These are phyloP conservation scores for Eupristina koningsbergeri DNA, from an alignment of 1,140 invertebrate species.

Conservation along the genomic window DNA sequence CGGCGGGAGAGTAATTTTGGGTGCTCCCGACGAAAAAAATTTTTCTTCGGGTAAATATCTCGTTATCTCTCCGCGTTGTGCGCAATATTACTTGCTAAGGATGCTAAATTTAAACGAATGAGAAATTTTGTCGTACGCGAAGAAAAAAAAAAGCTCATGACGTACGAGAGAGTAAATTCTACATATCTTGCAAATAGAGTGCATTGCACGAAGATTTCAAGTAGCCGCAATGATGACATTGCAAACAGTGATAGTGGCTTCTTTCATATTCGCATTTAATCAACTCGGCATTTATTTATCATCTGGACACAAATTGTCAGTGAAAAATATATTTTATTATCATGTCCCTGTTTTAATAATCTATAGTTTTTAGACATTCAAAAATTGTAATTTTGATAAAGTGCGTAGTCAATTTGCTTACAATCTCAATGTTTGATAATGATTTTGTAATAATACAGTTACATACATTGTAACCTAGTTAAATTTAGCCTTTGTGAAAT, in stretches of 20 bases:
- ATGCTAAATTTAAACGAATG: background rate
- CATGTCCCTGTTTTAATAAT: background rate
- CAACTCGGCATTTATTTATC: slow-evolving; percentile 8
- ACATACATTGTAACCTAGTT: background rate
- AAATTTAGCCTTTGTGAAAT: background rate
- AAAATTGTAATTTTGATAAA: background rate
- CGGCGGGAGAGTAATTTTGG: background rate
- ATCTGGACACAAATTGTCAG: slow-evolving; percentile 1
- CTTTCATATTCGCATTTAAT: slow-evolving; percentile 19
- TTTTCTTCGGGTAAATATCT: too few relatives aligned
- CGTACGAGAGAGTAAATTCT: background rate
- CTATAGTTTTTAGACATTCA: background rate
- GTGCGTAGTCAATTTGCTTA: background rate
- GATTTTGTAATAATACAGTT: background rate
- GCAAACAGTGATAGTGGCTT: slow-evolving; percentile 12
- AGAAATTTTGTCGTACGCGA: background rate
- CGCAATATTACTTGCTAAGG: background rate
- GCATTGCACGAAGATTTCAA: slow-evolving; percentile 8
- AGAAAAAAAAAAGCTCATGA: background rate
- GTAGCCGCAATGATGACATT: slow-evolving; percentile 2
- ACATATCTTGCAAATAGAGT: background rate
- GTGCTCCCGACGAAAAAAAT: background rate
- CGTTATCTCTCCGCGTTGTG: too few relatives aligned
- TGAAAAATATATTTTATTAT: background rate
- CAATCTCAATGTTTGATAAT: background rate